A percentile compares a stretch with the other conserved stretches of the same genome.
Evolutionary conservation across 2,113 vertebrate species (phyloP).

Genomic region (Geothlypis trichas): DNA sequence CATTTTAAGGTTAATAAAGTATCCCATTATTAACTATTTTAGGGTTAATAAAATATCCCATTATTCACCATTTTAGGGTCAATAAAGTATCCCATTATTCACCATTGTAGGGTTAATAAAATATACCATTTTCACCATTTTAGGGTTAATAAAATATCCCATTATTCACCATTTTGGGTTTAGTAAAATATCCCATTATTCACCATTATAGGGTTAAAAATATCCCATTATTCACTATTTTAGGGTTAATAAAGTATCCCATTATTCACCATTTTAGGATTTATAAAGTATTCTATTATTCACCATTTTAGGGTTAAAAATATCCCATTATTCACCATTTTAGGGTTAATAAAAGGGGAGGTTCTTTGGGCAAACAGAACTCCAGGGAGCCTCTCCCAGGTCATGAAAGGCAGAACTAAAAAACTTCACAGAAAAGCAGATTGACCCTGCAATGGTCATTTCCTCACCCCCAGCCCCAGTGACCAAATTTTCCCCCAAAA

Average conservation of each 20-base stretch:
- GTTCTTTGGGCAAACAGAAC: not conserved
- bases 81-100: not conserved
- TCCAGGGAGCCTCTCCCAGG: not conserved
- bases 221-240: too few relatives aligned
- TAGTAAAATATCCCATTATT: too few relatives aligned
- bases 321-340: not conserved
- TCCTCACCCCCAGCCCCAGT: not conserved
- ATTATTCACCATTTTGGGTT: too few relatives aligned
- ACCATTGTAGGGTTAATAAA: too few relatives aligned
- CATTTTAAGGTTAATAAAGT: too few relatives aligned
- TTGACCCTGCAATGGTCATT: not conserved
- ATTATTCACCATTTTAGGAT: too few relatives aligned
- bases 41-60: too few relatives aligned
- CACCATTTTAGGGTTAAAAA: not conserved
- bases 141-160: not conserved
- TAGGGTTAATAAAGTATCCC: not conserved
- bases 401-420: not conserved
- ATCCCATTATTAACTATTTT: too few relatives aligned
- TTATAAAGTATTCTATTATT: not conserved
- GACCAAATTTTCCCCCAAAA: too few relatives aligned
- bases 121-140: not conserved
- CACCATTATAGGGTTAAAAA: too few relatives aligned
- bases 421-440: not conserved
- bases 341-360: not conserved
- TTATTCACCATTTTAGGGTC: too few relatives aligned